Base-by-base conservation (phyloP, 1,140 invertebrate genomes). In the Ephestia elutella region DNA sequence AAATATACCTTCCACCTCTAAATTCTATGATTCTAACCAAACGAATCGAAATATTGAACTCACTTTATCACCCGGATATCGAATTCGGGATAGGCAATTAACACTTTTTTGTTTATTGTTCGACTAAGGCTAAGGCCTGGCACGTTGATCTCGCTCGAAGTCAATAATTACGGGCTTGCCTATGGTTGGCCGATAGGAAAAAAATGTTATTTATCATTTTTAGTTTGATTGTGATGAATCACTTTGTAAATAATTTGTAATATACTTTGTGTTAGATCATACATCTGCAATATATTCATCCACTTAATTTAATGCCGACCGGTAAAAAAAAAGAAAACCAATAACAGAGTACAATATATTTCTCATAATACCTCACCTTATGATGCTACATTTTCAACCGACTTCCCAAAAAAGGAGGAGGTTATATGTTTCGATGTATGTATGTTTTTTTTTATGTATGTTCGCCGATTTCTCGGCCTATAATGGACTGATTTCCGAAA, bases 1-100 rank as follows among this genome's bases (percentile, higher is more conserved):
- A 2, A 25, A 25, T 25, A 25, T 25, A 3, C 7, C 7, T 25
- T 3, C 21, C 7, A 25, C 21, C 21, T 25, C 2, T 25, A 2
- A 25, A 7, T 25, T 25, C 21, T 25, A 25, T 7, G 21, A 25
- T 25, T 2, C 21, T 2, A 25, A 25, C 11, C 30, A 2, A 32
- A 32, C 30, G 73, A 70, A 68, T 62, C 55, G 60, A 59, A 51
- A 57, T 10, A 32, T 32, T 9, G 30, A 32, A 44, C 57, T 65
- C 68, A 68, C 63, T 59, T 68, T 78, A 73, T 77, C 71, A 59
- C 10, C 71, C 38, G n/a, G 38, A 44, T 44, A 44, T 44, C 38
- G 15, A 15, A 4, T 44, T 15, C 38, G 38, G 38, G 13, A 44
- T 15, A 44, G 7, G 38, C 38, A 44, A 44, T 44, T 44, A 44